Conservation (phyloP, 1,140 invertebrate species). For the Drosophila funebris region DNA sequence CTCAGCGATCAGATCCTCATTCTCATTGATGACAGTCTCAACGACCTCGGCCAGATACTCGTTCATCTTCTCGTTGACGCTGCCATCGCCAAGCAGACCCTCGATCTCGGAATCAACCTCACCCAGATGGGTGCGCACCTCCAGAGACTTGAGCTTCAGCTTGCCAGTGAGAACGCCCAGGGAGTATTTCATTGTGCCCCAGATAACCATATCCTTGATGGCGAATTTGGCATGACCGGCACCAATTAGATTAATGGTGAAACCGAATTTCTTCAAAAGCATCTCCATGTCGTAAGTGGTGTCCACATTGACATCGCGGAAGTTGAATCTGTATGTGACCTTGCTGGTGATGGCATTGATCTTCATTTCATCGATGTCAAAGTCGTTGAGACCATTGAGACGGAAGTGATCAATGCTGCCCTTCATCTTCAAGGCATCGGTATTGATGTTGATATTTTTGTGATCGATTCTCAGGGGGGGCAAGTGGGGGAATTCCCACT, state of each 20-base stretch:
- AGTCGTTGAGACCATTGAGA: slow-evolving; percentile 76
- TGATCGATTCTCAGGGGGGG: slow-evolving; percentile 70
- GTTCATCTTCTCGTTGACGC: slow-evolving; percentile 74
- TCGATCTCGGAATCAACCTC: slow-evolving; percentile 80
- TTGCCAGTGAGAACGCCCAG: slow-evolving; percentile 69
- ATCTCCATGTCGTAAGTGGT: slow-evolving; percentile 67
- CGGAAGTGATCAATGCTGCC: slow-evolving; percentile 71
- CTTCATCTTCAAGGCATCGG: slow-evolving; percentile 45
- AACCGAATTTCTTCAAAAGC: slow-evolving; percentile 71
- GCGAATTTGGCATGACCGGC: slow-evolving; percentile 72
- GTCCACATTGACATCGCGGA: slow-evolving; percentile 74
- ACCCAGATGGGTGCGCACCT: slow-evolving; percentile 70
- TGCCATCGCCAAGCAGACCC: slow-evolving; percentile 72
- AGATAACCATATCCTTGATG: slow-evolving; percentile 74
- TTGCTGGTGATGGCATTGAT: slow-evolving; percentile 76
- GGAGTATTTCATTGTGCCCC: slow-evolving; percentile 73
- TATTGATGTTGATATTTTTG: slow-evolving; percentile 63
- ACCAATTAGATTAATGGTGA: slow-evolving; percentile 75
- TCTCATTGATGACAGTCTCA: slow-evolving; percentile 73
- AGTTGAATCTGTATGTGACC: slow-evolving; percentile 70
- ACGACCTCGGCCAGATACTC: slow-evolving; percentile 68
- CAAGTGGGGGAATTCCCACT: slow-evolving; percentile 71
- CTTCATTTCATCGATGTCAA: slow-evolving; percentile 78
- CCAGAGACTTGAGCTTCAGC: slow-evolving; percentile 69
- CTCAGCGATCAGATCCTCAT: slow-evolving; percentile 70